Conservation (phyloP, 2,888 invertebrate species). For the Phengaris alcon region DNA sequence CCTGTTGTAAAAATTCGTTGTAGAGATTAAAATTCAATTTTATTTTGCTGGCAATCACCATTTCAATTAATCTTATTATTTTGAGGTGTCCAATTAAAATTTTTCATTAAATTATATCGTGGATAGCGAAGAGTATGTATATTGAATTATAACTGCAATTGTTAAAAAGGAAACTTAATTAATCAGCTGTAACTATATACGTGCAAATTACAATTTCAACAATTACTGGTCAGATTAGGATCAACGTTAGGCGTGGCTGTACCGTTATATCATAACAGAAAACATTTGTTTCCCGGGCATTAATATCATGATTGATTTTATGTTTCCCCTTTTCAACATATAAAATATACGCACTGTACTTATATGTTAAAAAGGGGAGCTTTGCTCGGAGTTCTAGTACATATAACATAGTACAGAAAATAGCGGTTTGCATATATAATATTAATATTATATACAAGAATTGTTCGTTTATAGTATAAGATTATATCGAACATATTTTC, state of each 20-base stretch:
- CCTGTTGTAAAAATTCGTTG: not conserved
- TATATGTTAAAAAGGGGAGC: too few species aligned
- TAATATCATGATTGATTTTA: constrained; percentile 4
- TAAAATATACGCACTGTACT: not conserved
- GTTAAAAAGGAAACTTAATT: constrained; percentile 15
- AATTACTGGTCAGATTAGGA: constrained; percentile 24
- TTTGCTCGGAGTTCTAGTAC: too few species aligned
- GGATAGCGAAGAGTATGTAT: not conserved
- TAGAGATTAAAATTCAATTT: not conserved
- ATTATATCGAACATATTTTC: too few species aligned
- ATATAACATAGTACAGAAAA: too few species aligned
- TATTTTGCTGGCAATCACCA: not conserved
- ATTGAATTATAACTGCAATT: not conserved
- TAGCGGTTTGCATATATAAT: too few species aligned
- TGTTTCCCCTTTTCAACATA: not conserved
- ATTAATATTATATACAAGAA: too few species aligned
- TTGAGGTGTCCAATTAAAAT: not conserved
- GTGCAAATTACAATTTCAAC: constrained; percentile 17
- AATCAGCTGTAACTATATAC: not conserved
- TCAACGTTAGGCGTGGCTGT: constrained; percentile 22
- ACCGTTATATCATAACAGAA: constrained; percentile 8
- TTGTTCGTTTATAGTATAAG: too few species aligned
- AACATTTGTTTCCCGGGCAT: not conserved
- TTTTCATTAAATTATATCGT: not conserved
- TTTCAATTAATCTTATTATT: not conserved